Evolutionary conservation across 2,113 vertebrate species (phyloP).

Genomic region (Herpailurus yagouaroundi): DNA sequence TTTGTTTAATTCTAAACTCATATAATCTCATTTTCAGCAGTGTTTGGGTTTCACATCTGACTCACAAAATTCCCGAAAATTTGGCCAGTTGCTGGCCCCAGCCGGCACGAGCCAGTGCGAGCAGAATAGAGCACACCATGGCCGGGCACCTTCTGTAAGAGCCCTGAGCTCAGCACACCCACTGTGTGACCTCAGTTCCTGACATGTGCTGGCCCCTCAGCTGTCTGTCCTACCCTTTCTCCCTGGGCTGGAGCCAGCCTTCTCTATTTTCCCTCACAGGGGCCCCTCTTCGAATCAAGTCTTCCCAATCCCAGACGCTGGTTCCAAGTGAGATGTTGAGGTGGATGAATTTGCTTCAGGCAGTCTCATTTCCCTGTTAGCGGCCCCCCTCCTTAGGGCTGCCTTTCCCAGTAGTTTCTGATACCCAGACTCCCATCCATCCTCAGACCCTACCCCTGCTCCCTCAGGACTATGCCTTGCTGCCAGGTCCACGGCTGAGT

Average conservation of each 20-base stretch:
- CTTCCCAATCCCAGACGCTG: neutral
- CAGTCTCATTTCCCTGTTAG: neutral
- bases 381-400: too few relatives aligned
- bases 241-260: neutral
- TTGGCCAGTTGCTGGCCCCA: neutral
- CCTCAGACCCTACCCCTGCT: neutral
- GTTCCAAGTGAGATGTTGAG: neutral
- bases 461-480: neutral
- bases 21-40: slow-evolving; percentile 30
- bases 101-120: neutral
- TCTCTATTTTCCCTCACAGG: neutral
- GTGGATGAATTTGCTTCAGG: neutral
- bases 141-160: neutral
- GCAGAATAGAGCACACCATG: neutral
- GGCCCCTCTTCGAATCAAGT: neutral
- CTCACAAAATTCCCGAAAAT: neutral
- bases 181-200: neutral
- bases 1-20: neutral
- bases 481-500: neutral
- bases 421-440: neutral
- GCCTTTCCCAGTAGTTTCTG: neutral
- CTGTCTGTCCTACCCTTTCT: neutral
- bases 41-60: neutral
- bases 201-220: neutral
- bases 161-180: neutral